phyloP scores from a whole-genome alignment of 2,888 invertebrate species.

The Nephrotoma flavescens region DNA sequence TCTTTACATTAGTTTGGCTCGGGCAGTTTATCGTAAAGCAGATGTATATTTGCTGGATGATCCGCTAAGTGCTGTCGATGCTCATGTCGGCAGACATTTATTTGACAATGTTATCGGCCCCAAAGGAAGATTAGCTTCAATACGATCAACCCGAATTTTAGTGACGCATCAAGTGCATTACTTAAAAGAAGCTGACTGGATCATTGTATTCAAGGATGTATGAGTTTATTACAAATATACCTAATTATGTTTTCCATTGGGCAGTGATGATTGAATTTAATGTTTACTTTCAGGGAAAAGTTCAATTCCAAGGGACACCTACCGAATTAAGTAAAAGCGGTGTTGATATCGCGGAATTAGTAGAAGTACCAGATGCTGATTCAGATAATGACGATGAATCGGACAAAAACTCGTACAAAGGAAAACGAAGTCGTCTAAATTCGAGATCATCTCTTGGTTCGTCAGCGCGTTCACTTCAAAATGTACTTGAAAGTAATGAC shows the following conservation, averaged over 20 bases:
- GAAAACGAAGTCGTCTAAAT: constrained; percentile 7
- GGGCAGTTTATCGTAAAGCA: constrained; percentile 34
- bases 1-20: constrained; percentile 12
- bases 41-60: constrained; percentile 62
- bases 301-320: constrained; percentile 35
- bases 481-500: constrained; percentile 12
- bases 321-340: constrained; percentile 31
- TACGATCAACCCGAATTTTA: constrained; percentile 45
- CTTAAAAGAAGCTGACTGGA: constrained; percentile 39
- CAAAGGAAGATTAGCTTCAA: constrained; percentile 33
- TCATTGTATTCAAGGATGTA: constrained; percentile 43
- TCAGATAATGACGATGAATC: constrained; percentile 21
- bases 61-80: constrained; percentile 60
- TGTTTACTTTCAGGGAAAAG: constrained; percentile 26
- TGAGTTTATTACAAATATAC: constrained; percentile 15
- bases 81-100: constrained; percentile 51
- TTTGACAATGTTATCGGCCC: constrained; percentile 48
- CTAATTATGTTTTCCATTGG: constrained; percentile 12
- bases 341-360: constrained; percentile 36
- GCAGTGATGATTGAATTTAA: background rate
- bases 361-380: constrained; percentile 22
- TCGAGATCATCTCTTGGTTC: constrained; percentile 9
- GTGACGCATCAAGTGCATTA: constrained; percentile 69
- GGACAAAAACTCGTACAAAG: constrained; percentile 9
- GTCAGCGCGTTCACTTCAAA: constrained; percentile 8